phyloP scores from a whole-genome alignment of 2,797 vertebrate genomes.

The Urocyon cinereoargenteus region DNA sequence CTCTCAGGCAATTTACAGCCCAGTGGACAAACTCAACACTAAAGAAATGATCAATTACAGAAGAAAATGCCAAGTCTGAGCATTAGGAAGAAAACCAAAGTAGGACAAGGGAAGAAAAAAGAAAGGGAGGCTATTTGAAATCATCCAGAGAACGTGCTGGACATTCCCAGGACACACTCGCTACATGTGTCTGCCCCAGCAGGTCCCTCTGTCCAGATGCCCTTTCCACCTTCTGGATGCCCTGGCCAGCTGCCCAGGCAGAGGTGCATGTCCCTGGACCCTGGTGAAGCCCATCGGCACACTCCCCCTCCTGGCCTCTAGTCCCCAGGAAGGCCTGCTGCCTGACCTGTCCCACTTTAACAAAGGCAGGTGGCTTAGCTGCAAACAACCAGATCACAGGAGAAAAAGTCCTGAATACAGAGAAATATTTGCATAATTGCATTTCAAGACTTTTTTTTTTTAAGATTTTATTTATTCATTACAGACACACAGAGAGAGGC shows the following conservation, averaged over 20 bases:
- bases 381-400: not conserved
- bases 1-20: not conserved
- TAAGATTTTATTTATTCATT: too few species aligned
- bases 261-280: not conserved
- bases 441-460: not conserved
- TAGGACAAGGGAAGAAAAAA: not conserved
- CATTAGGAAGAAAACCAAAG: not conserved
- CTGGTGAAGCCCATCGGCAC: not conserved
- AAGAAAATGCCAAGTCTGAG: not conserved
- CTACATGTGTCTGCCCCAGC: rapidly evolving
- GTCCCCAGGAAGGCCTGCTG: not conserved
- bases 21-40: not conserved
- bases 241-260: rapidly evolving
- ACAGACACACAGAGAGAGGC: too few species aligned
- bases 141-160: rapidly evolving
- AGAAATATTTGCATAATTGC: not conserved
- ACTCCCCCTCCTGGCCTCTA: rapidly evolving
- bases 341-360: not conserved
- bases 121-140: rapidly evolving
- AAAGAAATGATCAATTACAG: not conserved
- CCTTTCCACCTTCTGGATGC: not conserved
- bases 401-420: not conserved
- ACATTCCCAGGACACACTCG: rapidly evolving
- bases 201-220: not conserved
- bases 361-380: not conserved